Conservation (phyloP, 2,797 vertebrate species). For the Gallinago stenura region DNA sequence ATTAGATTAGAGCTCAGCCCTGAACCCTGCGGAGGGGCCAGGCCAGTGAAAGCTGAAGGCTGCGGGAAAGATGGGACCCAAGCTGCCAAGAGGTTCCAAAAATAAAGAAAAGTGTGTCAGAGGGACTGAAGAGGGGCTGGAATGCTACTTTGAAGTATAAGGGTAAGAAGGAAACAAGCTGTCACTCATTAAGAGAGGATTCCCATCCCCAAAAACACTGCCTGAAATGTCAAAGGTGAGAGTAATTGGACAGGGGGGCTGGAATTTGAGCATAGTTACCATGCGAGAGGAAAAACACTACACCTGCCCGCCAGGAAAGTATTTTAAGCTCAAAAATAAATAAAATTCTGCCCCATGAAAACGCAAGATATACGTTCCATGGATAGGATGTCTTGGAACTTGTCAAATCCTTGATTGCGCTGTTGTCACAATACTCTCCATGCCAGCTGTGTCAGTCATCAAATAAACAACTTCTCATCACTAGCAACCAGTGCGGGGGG, state of each 20-base stretch:
- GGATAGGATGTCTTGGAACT: slow-evolving; percentile 43
- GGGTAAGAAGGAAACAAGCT: slow-evolving; percentile 54
- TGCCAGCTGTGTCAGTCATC: slow-evolving; percentile 6
- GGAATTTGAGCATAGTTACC: slow-evolving; percentile 50
- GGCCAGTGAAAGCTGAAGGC: slow-evolving; percentile 19
- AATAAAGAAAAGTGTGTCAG: slow-evolving; percentile 69
- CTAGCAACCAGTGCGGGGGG: neutral
- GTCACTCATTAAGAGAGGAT: slow-evolving; percentile 62
- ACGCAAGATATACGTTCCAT: neutral
- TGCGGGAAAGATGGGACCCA: slow-evolving; percentile 49
- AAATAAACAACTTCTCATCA: slow-evolving; percentile 6
- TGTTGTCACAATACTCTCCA: neutral
- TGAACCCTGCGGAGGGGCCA: neutral
- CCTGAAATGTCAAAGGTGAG: slow-evolving; percentile 67
- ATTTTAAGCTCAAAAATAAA: slow-evolving; percentile 58
- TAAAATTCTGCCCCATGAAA: neutral
- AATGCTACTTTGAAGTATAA: neutral
- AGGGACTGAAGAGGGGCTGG: slow-evolving; percentile 24
- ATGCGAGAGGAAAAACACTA: slow-evolving; percentile 19
- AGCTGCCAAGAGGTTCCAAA: slow-evolving; percentile 66
- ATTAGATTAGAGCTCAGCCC: slow-evolving; percentile 76
- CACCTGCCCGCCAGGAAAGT: slow-evolving; percentile 5
- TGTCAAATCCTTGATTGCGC: neutral
- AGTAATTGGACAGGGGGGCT: neutral
- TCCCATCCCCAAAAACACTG: slow-evolving; percentile 1